These are phyloP conservation scores for Acanthosoma haemorrhoidale DNA, from an alignment of 2,888 invertebrate species.

Conservation along the genomic window DNA sequence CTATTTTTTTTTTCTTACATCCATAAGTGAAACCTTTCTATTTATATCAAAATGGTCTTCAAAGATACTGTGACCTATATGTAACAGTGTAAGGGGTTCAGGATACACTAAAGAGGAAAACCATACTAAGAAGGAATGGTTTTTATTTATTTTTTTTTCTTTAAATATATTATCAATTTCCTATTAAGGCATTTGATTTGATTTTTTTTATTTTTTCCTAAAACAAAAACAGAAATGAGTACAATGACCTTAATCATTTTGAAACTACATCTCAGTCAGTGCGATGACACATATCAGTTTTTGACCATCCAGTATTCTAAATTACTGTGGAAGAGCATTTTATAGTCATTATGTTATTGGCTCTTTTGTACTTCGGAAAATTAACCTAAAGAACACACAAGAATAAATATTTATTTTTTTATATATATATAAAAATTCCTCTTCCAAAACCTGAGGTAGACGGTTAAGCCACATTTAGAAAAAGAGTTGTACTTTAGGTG, in stretches of 20 bases:
- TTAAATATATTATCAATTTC: slow-evolving; percentile 19
- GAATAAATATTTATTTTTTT: slow-evolving; percentile 37
- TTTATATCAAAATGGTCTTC: slow-evolving; percentile 15
- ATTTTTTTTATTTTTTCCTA: slow-evolving; percentile 3
- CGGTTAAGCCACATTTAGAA: slow-evolving; percentile 40
- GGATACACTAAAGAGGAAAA: slow-evolving; percentile 16
- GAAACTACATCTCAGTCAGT: slow-evolving; percentile 29
- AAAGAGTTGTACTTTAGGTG: slow-evolving; percentile 39
- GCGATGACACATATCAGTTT: slow-evolving; percentile 20
- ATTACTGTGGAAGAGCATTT: slow-evolving; percentile 30
- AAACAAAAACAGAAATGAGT: slow-evolving; percentile 15
- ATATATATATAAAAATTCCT: slow-evolving; percentile 33
- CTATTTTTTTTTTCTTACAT: neutral
- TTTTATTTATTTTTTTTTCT: slow-evolving; percentile 13
- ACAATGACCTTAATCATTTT: slow-evolving; percentile 3
- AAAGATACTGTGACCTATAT: neutral
- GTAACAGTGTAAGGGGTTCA: slow-evolving; percentile 11
- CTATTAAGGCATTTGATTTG: slow-evolving; percentile 25
- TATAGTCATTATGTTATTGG: slow-evolving; percentile 27
- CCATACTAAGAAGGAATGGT: slow-evolving; percentile 15
- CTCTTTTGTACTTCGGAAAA: slow-evolving; percentile 37
- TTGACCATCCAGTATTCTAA: slow-evolving; percentile 29
- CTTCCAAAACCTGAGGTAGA: slow-evolving; percentile 39
- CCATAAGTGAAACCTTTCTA: slow-evolving; percentile 15
- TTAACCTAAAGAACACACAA: slow-evolving; percentile 37